Base-by-base conservation (phyloP, 2,113 vertebrate species). In the Cryptotis parvus region DNA sequence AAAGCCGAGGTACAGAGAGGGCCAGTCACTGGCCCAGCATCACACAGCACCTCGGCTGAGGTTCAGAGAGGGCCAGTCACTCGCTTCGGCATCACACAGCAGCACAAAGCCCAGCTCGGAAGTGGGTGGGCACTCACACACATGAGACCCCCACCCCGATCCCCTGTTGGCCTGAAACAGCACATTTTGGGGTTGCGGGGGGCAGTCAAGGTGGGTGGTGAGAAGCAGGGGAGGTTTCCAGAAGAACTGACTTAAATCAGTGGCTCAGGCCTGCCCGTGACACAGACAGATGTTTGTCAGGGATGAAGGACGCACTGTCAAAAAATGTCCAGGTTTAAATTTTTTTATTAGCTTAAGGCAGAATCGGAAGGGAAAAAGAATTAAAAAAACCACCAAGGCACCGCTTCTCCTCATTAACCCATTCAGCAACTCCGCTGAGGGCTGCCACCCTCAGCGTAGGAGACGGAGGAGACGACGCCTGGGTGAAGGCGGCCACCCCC, bases 261-360 rank as follows among this genome's bases (percentile, higher is more conserved):
- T 83, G 43, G 89, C 29, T 69, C 90, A 76, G 26, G 90, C 68
- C 82, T 69, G 89, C 72, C 91, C 35, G n/a, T n/a, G 49, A 79
- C 95, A 89, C 20, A 96, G 95, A 90, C 93, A 95, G 93, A 74
- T 91, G 94, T 75, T 89, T 95, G 95, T 91, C 84, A 95, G 43
- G 82, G 93, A 73, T 18, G 91, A 96, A 95, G 92, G 91, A 93
- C 14, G 79, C 95, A 73, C 90, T 84, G 72, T 81, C 18, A 87
- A 18, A 76, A 96, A 96, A 97, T 0, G 92, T 77, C 96, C 96
- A 87, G 83, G 94, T 91, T 95, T 97, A 95, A 96, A 96, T 97
- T 96, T 97, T n/a, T 97, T 98, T 86, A 96, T 97, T 96, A 96
- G 97, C 97, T 97, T 15, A 96, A 97, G 97, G 97, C 97, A 88